These are phyloP conservation scores for Biston stratarius DNA, from an alignment of 2,888 invertebrate genomes.

Conservation along the genomic window DNA sequence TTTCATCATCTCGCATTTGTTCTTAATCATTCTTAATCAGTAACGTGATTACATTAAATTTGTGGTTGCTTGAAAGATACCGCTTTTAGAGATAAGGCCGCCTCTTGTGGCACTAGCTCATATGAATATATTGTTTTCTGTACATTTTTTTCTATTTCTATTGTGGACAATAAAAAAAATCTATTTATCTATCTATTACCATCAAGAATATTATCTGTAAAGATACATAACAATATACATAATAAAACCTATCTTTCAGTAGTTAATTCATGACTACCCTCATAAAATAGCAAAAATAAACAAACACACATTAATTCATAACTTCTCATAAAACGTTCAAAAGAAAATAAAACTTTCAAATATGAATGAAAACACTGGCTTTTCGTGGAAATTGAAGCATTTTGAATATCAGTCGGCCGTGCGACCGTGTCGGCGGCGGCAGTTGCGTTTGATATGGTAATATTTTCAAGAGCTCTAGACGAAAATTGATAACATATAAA, in stretches of 20 bases:
- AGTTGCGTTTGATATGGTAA: slow-evolving; percentile 13
- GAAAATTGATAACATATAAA: slow-evolving; percentile 1
- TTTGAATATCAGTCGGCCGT: neutral
- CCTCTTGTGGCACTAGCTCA: no score
- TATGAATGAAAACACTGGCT: slow-evolving; percentile 8
- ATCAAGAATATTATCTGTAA: no score
- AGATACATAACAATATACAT: no score
- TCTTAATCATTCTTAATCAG: no score
- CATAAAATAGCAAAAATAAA: neutral
- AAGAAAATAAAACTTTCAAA: slow-evolving; percentile 4
- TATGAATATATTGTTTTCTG: no score
- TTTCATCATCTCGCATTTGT: no score
- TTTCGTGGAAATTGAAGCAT: slow-evolving; percentile 15
- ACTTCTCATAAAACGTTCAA: neutral
- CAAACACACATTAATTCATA: neutral
- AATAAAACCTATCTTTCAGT: neutral
- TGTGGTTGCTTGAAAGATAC: no score
- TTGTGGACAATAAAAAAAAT: no score
- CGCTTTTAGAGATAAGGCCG: no score
- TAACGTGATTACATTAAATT: no score
- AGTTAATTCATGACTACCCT: neutral
- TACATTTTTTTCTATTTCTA: no score
- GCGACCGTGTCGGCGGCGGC: slow-evolving; percentile 1
- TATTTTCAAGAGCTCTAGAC: slow-evolving; percentile 10
- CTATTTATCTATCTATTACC: no score